Evolutionary conservation across 2,113 vertebrate species (phyloP).

Genomic region (Rostratula benghalensis): DNA sequence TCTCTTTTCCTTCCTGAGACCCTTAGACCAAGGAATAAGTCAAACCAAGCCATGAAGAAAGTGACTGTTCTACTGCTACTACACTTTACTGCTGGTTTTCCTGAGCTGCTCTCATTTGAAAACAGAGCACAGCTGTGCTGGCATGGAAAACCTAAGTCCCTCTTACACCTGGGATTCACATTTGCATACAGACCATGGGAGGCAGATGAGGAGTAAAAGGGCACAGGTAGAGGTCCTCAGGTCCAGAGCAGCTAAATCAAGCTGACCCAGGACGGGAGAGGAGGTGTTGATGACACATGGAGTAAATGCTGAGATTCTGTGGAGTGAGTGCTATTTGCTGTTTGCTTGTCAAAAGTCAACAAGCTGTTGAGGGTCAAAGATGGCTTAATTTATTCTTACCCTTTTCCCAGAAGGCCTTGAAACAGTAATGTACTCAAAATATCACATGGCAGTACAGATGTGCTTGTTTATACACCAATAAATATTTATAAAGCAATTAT

Average conservation of each 20-base stretch:
- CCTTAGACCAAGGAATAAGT: not conserved
- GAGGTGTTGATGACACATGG: not conserved
- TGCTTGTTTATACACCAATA: not conserved
- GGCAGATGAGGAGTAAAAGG: not conserved
- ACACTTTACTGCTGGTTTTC: not conserved
- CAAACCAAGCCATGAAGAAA: not conserved
- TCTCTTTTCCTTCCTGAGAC: not conserved
- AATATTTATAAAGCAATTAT: not conserved
- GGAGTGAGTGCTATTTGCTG: not conserved
- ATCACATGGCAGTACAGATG: not conserved
- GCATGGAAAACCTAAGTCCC: not conserved
- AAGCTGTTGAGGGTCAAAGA: not conserved
- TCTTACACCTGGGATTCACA: not conserved
- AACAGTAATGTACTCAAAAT: not conserved
- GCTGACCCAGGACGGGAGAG: not conserved
- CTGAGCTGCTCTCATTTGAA: not conserved
- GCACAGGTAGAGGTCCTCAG: not conserved
- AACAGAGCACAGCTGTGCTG: not conserved
- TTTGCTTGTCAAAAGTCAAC: not conserved
- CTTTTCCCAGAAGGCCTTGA: not conserved
- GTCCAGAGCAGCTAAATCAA: not conserved
- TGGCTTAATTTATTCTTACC: not conserved
- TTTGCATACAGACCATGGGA: fast-evolving
- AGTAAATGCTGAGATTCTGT: not conserved
- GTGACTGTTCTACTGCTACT: not conserved